Evolutionary conservation across 2,888 invertebrate species (phyloP).

Genomic region (Oegoconia quadripuncta): DNA sequence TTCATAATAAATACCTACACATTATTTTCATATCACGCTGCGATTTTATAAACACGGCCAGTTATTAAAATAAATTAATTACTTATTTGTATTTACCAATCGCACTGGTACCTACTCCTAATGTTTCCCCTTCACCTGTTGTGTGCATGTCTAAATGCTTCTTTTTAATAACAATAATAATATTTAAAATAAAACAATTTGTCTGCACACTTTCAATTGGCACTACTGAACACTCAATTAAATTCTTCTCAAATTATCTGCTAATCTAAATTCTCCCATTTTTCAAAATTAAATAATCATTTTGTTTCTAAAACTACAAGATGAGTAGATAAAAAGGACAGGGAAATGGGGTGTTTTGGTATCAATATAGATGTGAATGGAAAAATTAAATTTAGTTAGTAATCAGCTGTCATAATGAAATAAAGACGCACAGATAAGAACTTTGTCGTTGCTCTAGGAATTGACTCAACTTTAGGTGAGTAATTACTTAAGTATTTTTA

Average conservation of each 20-base stretch:
- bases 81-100: neutral
- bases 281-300: neutral
- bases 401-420: too few species aligned
- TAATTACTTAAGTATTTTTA: too few species aligned
- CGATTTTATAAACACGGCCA: constrained; percentile 1
- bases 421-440: too few species aligned
- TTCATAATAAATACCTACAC: constrained; percentile 16
- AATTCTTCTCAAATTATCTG: constrained; percentile 1
- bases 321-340: too few species aligned
- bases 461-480: too few species aligned
- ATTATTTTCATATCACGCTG: constrained; percentile 4
- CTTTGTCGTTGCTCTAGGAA: too few species aligned
- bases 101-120: neutral
- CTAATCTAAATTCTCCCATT: neutral
- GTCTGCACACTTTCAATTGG: neutral
- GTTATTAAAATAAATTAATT: neutral
- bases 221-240: neutral
- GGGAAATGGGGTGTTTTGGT: too few species aligned
- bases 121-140: neutral
- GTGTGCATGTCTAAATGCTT: constrained; percentile 1
- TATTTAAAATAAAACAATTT: neutral
- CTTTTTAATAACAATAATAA: neutral
- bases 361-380: too few species aligned
- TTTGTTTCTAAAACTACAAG: constrained; percentile 7
- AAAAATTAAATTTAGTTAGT: too few species aligned